Evolutionary conservation across 2,797 vertebrate genomes (phyloP).

Genomic region (Cynopterus sphinx): DNA sequence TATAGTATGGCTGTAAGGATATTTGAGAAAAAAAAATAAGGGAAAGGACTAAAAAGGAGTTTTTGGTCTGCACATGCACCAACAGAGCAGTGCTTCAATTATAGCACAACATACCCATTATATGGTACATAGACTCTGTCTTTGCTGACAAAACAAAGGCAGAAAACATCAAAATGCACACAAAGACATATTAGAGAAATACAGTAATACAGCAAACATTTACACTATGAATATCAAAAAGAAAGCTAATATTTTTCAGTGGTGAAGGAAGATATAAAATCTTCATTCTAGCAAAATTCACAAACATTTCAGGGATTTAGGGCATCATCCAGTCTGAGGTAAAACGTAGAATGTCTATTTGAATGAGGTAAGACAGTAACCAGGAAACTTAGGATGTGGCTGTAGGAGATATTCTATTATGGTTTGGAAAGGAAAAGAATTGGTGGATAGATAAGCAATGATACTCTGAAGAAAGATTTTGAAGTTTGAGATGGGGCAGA

Average conservation of each 20-base stretch:
- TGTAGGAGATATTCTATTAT: background rate
- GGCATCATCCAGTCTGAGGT: background rate
- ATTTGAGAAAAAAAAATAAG: background rate
- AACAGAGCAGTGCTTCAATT: background rate
- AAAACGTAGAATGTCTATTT: background rate
- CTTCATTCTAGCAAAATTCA: slow-evolving; percentile 33
- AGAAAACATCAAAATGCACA: background rate
- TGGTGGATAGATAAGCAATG: background rate
- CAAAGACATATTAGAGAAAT: background rate
- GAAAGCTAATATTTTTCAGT: background rate
- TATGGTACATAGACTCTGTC: background rate
- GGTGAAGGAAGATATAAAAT: background rate
- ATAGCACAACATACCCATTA: background rate
- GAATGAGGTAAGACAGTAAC: background rate
- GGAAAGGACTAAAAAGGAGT: background rate
- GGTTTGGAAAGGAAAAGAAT: background rate
- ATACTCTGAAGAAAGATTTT: background rate
- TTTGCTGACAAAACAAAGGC: background rate
- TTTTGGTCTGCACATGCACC: background rate
- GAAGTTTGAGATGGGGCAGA: background rate
- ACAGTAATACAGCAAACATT: background rate
- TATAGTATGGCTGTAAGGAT: background rate
- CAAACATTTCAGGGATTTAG: background rate
- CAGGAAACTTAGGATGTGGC: background rate
- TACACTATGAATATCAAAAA: background rate